Percentiles rank a stretch among this genome's conserved stretches.
phyloP scores from a whole-genome alignment of 2,797 vertebrate species.

The Ataeniobius toweri region DNA sequence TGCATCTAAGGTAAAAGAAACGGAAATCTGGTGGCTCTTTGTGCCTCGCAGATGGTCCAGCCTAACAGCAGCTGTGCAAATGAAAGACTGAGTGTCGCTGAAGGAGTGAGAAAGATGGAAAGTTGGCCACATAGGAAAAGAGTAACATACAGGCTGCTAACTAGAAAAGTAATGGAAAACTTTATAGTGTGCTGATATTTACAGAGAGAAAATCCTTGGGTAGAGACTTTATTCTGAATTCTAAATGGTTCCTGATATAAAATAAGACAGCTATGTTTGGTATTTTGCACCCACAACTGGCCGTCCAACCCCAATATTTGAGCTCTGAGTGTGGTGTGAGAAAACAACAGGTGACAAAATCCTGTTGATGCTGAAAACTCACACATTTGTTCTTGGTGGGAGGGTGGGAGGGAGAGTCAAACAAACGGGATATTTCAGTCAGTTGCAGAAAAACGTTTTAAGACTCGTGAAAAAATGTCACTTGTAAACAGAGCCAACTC shows the following conservation, averaged over 20 bases:
- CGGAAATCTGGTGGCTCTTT: conserved; percentile 54
- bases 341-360: conserved; percentile 73
- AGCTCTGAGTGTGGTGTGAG: conserved; percentile 40
- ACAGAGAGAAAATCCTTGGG: conserved; percentile 54
- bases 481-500: background rate
- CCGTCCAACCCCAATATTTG: conserved; percentile 40
- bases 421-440: conserved; percentile 41
- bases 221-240: conserved; percentile 36
- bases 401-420: conserved; percentile 4
- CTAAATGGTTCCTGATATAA: conserved; percentile 2
- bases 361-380: conserved; percentile 55
- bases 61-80: conserved; percentile 78
- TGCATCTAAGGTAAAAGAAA: conserved; percentile 34
- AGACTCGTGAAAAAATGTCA: background rate
- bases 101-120: conserved; percentile 75
- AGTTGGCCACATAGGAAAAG: conserved; percentile 75
- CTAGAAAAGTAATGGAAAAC: conserved; percentile 76
- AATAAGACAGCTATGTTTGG: conserved; percentile 6
- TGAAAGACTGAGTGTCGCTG: conserved; percentile 75
- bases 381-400: conserved; percentile 60
- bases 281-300: conserved; percentile 40
- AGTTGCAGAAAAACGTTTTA: background rate
- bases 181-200: conserved; percentile 48
- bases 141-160: conserved; percentile 71
- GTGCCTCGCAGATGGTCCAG: conserved; percentile 70